Base-by-base conservation (phyloP, 2,888 invertebrate species). In the Crioceris asparagi region DNA sequence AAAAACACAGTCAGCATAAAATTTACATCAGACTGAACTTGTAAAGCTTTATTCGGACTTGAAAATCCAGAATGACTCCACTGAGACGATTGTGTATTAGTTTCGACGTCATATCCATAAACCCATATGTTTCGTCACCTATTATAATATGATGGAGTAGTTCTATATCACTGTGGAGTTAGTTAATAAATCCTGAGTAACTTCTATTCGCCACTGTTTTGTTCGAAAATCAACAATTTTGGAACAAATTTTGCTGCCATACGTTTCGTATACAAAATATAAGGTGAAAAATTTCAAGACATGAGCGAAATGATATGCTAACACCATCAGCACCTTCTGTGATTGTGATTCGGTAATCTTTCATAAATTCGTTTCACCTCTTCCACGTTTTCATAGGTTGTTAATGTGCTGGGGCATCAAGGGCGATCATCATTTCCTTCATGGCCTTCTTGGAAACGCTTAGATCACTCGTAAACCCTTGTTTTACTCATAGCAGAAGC, bases 41-140 rank as follows among this genome's bases (percentile, higher is more conserved):
- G 21, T 21, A 10, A n/a, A n/a, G n/a, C n/a, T 21, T 30, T 30
- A 17, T 30, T 30, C 10, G 3, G 17, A 23, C 33, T 33, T 23
- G 33, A 3, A 46, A 50, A 27, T 2, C 27, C 27, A 27, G 27
- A 11, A 27, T 27, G 27, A 5, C 27, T 27, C 27, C 2, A 27
- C 35, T 49, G 49, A 36, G 46, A 50, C 19, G 46, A 51, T 49
- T 44, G 45, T 40, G 40, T 32, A 29, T 45, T 44, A 6, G 48
- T 51, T 52, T 54, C 46, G 23, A 49, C 37, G 46, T 49, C 50
- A 45, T 50, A 52, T 27, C 36, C 48, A 43, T 48, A 50, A 15
- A 52, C 40, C 47, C 53, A 55, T n/a, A n/a, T 40, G 49, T 43
- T 48, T 53, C 46, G 37, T 51, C 47, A 49, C 46, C 47, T 44